These are phyloP conservation scores for Pseudolaguvia tuberculata DNA, from an alignment of 2,113 vertebrate species.

Conservation along the genomic window DNA sequence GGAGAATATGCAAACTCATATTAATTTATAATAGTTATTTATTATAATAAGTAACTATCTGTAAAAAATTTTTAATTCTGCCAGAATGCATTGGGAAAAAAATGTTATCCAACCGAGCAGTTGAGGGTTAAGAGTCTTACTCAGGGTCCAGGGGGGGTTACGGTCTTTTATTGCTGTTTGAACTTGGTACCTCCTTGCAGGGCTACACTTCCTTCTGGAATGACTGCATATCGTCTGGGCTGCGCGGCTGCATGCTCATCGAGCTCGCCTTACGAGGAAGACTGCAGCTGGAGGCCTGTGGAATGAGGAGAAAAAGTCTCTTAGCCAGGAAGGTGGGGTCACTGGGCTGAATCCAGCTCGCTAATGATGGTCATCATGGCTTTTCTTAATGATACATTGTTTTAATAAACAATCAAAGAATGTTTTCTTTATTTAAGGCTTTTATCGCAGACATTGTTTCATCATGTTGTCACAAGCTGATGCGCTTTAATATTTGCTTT, in stretches of 20 bases:
- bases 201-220: slow-evolving; percentile 98
- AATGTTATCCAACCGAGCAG: too few relatives aligned
- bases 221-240: slow-evolving; percentile 92
- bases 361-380: neutral
- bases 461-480: too few relatives aligned
- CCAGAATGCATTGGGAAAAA: too few relatives aligned
- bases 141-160: too few relatives aligned
- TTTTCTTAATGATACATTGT: neutral
- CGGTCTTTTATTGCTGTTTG: neutral
- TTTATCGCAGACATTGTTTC: too few relatives aligned
- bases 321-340: slow-evolving; percentile 83
- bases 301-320: slow-evolving; percentile 91
- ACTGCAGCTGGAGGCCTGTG: slow-evolving; percentile 85
- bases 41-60: too few relatives aligned
- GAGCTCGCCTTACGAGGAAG: slow-evolving; percentile 87
- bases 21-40: too few relatives aligned
- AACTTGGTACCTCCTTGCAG: slow-evolving; percentile 56
- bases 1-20: too few relatives aligned
- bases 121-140: too few relatives aligned
- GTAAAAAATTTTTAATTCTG: too few relatives aligned
- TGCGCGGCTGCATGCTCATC: slow-evolving; percentile 94
- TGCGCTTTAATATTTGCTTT: too few relatives aligned
- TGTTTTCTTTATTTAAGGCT: neutral
- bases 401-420: neutral
- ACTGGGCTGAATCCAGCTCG: neutral